Percentiles rank a stretch among this genome's conserved stretches.
These are phyloP conservation scores for Epinotia bilunana DNA, from an alignment of 2,888 invertebrate species.

Conservation along the genomic window DNA sequence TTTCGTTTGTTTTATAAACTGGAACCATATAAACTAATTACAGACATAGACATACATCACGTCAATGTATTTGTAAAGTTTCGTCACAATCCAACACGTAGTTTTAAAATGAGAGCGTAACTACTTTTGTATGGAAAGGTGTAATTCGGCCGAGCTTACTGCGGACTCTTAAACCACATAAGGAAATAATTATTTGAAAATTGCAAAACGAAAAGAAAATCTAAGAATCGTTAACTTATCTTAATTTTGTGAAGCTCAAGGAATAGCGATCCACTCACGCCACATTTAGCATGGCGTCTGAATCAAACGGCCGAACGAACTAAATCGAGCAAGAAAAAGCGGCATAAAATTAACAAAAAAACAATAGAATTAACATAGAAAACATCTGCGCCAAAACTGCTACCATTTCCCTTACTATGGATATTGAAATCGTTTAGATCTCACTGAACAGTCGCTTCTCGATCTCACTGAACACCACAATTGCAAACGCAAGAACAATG, in stretches of 20 bases:
- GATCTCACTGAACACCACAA: not conserved
- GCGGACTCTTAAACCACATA: too few relatives aligned
- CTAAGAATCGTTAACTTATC: constrained; percentile 8
- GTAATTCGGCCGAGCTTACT: too few relatives aligned
- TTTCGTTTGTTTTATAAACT: too few relatives aligned
- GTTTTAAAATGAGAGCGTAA: too few relatives aligned
- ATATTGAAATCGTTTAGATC: not conserved
- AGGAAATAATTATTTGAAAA: too few relatives aligned
- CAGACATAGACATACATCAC: too few relatives aligned
- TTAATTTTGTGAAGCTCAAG: constrained; percentile 53
- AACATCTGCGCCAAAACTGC: constrained; percentile 80
- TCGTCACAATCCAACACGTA: too few relatives aligned
- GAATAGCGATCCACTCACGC: constrained; percentile 55
- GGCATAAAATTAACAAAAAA: constrained; percentile 84
- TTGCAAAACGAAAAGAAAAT: not conserved
- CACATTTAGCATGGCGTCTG: constrained; percentile 77
- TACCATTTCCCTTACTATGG: constrained; percentile 59
- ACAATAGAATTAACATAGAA: constrained; percentile 84
- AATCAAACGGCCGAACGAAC: constrained; percentile 72
- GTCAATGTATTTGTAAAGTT: too few relatives aligned
- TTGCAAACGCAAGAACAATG: not conserved
- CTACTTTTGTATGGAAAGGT: too few relatives aligned
- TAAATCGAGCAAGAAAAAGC: constrained; percentile 81
- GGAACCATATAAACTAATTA: too few relatives aligned
- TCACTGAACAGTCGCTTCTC: constrained; percentile 32